Evolutionary conservation across 2,113 vertebrate species (phyloP), one percentile per base, ranked within the genome.

Genomic region (Empidonax alnorum): DNA sequence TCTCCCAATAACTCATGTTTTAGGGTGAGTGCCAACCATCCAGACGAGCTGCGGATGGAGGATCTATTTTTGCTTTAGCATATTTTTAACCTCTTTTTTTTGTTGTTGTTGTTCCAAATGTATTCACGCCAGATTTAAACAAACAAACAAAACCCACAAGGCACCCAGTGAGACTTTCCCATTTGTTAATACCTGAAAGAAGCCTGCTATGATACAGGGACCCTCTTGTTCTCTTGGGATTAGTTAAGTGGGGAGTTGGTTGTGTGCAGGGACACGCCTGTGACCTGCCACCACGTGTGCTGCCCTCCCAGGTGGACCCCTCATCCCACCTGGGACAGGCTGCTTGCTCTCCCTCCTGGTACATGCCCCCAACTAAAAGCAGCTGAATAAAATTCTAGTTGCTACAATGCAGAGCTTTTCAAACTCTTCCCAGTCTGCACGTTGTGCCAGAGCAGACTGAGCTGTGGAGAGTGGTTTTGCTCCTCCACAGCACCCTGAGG

Each of bases 21-120:
- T n/a, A 44, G 94, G 68, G 79, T 14, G 12, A 67, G 73, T 94
- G 95, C 94, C 96, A 95, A 72, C 59, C 84, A 47, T 21, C 89
- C 93, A 95, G 92, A 90, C 15, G 67, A 94, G 52, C 85, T 50
- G 88, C 22, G 2, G 87, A 66, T 58, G 93, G 21, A 65, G 85
- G 90, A 88, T 61, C 96, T 96, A 96, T 96, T 96, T 97, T 96
- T 97, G 92, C 79, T 86, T 49, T 61, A 49, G 94, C 18, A 0
- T 95, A 93, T 95, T 96, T 94, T 95, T 96, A 96, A 93, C 90
- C 90, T 91, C 58, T 69, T 63, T 72, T 58, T 35, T 78, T 80
- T 46, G 42, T 44, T 42, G 42, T 42, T 46, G 44, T 59, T 71
- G 75, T 73, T 97, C 93, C 72, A 80, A 91, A 77, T 9, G 82